phyloP scores from a whole-genome alignment of 2,113 vertebrate genomes.

The Pipa parva region DNA sequence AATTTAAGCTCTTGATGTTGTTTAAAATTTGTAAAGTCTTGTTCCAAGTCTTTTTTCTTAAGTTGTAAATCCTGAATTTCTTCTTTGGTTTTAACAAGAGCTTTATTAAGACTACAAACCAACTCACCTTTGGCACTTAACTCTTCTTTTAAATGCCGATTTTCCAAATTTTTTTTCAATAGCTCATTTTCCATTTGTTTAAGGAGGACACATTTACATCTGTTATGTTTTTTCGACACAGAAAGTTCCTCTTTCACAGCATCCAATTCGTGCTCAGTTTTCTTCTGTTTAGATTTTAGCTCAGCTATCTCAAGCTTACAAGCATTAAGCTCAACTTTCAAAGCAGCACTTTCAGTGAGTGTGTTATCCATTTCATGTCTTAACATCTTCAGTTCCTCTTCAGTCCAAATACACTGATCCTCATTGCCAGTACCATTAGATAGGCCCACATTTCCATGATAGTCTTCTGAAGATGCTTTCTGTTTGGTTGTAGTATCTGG shows the following conservation, averaged over 20 bases:
- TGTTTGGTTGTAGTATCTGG: conserved; percentile 46
- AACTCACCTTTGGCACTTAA: conserved; percentile 45
- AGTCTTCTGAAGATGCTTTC: conserved; percentile 41
- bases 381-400: conserved; percentile 46
- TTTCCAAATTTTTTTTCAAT: conserved; percentile 31
- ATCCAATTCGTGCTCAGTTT: conserved; percentile 49
- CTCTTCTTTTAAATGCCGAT: conserved; percentile 44
- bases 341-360: conserved; percentile 27
- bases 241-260: conserved; percentile 45
- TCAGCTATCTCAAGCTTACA: conserved; percentile 49
- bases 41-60: conserved; percentile 47
- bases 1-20: conserved; percentile 34
- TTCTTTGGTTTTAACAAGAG: conserved; percentile 46
- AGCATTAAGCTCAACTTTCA: conserved; percentile 46
- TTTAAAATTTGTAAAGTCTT: conserved; percentile 39
- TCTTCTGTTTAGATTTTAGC: conserved; percentile 40
- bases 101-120: conserved; percentile 39
- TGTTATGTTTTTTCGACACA: conserved; percentile 41
- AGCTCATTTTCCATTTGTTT: conserved; percentile 32
- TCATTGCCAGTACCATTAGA: conserved; percentile 40
- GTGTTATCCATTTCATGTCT: conserved; percentile 40
- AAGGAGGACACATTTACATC: conserved; percentile 14
- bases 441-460: conserved; percentile 32
- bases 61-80: conserved; percentile 41
- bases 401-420: conserved; percentile 49